Conservation (phyloP, 2,888 invertebrate species). For the Amiota minor region DNA sequence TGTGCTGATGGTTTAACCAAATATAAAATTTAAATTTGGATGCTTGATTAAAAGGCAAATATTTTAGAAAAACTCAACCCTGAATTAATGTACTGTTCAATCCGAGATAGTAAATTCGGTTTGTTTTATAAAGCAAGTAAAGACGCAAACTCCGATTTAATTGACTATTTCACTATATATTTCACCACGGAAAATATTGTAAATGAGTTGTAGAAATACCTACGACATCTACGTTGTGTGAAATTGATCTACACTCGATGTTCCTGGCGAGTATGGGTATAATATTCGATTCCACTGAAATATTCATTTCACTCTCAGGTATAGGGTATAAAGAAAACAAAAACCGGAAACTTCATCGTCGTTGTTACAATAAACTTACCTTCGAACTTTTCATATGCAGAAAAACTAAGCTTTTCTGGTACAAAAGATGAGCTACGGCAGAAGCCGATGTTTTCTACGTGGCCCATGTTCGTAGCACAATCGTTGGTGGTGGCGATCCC, state of each 20-base stretch:
- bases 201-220: too few relatives aligned
- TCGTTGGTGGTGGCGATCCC: slow-evolving; percentile 10
- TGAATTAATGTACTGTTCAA: too few relatives aligned
- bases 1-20: slow-evolving; percentile 56
- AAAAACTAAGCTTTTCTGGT: slow-evolving; percentile 89
- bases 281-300: slow-evolving; percentile 13
- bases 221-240: too few relatives aligned
- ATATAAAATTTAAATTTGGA: slow-evolving; percentile 46
- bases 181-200: too few relatives aligned
- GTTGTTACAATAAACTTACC: slow-evolving; percentile 76
- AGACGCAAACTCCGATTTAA: too few relatives aligned
- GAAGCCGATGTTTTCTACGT: slow-evolving; percentile 37
- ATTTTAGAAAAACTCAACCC: background rate
- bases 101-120: too few relatives aligned
- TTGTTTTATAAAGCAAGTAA: background rate
- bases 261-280: slow-evolving; percentile 42
- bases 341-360: too few relatives aligned
- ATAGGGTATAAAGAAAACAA: slow-evolving; percentile 45
- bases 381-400: slow-evolving; percentile 93
- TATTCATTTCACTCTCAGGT: slow-evolving; percentile 41
- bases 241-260: background rate
- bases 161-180: too few relatives aligned
- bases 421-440: slow-evolving; percentile 84
- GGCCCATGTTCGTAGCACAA: slow-evolving; percentile 31
- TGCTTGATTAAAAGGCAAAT: slow-evolving; percentile 18